phyloP scores from a whole-genome alignment of 2,797 vertebrate genomes.

The Micropoecilia bifurca region DNA sequence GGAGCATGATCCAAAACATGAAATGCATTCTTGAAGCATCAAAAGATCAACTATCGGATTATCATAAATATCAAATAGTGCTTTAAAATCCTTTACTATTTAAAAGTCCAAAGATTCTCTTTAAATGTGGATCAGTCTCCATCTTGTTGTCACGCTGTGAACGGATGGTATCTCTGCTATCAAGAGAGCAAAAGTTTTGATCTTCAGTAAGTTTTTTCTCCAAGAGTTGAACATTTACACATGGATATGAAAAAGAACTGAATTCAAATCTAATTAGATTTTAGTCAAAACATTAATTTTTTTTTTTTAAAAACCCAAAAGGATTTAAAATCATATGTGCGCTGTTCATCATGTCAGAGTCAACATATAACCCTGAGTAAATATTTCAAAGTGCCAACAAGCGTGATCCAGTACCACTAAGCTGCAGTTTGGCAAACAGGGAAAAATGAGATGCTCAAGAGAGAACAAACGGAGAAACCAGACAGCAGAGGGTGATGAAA shows the following conservation, averaged over 20 bases:
- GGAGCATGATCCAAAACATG: background rate
- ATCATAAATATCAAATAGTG: background rate
- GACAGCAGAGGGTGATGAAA: conserved; percentile 71
- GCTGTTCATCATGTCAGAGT: background rate
- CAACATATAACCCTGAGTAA: background rate
- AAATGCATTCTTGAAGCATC: background rate
- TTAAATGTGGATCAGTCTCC: background rate
- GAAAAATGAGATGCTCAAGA: conserved; percentile 41
- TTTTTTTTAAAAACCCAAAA: background rate
- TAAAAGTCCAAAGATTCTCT: background rate
- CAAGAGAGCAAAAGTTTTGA: background rate
- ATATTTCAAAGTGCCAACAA: conserved; percentile 7
- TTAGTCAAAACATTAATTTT: background rate
- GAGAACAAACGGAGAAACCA: conserved; percentile 44
- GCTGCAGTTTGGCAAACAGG: conserved; percentile 34
- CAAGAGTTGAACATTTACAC: background rate
- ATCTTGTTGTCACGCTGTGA: background rate
- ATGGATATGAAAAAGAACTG: background rate
- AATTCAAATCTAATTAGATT: background rate
- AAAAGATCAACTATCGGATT: background rate
- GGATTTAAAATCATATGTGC: background rate
- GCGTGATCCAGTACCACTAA: conserved; percentile 39
- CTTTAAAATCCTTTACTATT: background rate
- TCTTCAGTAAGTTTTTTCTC: background rate
- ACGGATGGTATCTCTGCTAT: background rate